Percentiles rank a stretch among this genome's conserved stretches.
phyloP scores from a whole-genome alignment of 64 coral and sea anemone species.

The Pachyseris speciosa region DNA sequence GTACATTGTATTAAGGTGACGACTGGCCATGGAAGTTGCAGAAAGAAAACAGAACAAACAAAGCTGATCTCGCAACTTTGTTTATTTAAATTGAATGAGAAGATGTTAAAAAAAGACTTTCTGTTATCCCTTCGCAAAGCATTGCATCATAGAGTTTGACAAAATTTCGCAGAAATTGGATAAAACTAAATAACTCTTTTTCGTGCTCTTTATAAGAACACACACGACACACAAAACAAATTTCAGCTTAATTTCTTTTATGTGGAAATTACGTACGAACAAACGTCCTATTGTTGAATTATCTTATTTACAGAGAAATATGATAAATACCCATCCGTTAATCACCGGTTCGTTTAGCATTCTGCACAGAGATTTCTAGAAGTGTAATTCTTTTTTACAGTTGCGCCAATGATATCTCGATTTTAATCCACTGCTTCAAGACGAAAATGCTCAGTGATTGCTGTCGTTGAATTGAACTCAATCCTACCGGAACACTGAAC shows the following conservation, averaged over 20 bases:
- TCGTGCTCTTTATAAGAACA: too few relatives aligned
- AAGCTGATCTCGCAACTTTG: background rate
- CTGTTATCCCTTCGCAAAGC: background rate
- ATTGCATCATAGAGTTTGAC: background rate
- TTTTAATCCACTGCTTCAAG: background rate
- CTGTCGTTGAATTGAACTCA: background rate
- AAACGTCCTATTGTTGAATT: background rate
- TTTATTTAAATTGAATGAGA: constrained; percentile 3
- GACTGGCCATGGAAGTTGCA: background rate
- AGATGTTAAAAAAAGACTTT: background rate
- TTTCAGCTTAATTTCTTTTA: background rate
- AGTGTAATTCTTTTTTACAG: background rate
- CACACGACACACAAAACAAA: background rate
- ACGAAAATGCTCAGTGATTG: background rate
- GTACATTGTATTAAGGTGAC: background rate
- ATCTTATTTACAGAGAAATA: background rate
- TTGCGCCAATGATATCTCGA: background rate
- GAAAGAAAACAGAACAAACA: constrained; percentile 5
- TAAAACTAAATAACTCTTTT: background rate
- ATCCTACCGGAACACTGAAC: too few relatives aligned
- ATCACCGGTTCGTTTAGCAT: constrained; percentile 3
- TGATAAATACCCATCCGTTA: background rate
- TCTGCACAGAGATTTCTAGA: background rate
- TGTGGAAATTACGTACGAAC: background rate
- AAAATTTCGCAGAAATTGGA: background rate